A percentile compares a stretch with the other conserved stretches of the same genome.
Evolutionary conservation across 1,140 invertebrate genomes (phyloP).

Genomic region (Ceratina australensis): DNA sequence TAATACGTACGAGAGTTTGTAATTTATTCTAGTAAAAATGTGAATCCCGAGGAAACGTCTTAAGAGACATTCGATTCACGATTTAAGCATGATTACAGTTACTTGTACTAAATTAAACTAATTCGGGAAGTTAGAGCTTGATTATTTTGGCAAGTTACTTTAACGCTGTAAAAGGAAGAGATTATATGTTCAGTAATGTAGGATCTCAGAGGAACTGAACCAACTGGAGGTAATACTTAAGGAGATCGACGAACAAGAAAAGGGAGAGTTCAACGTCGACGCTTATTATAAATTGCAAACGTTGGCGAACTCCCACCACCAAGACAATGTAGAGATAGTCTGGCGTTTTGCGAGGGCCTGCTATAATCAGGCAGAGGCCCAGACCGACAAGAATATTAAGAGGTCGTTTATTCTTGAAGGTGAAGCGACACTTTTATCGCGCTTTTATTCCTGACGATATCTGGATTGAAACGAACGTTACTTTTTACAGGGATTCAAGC

Average conservation of each 20-base stretch:
- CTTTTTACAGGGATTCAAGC: constrained; percentile 80
- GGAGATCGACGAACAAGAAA: constrained; percentile 62
- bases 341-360: constrained; percentile 87
- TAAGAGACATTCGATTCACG: constrained; percentile 20
- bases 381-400: constrained; percentile 78
- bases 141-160: constrained; percentile 28
- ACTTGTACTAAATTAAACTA: constrained; percentile 12
- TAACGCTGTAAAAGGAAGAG: constrained; percentile 70
- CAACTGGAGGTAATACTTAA: constrained; percentile 62
- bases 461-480: too few relatives aligned
- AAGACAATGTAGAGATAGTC: constrained; percentile 80
- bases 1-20: constrained; percentile 26
- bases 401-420: constrained; percentile 82
- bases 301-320: constrained; percentile 73
- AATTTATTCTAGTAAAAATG: constrained; percentile 43
- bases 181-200: constrained; percentile 77
- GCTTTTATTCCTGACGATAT: background rate
- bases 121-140: constrained; percentile 27
- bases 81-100: constrained; percentile 17
- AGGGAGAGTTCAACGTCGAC: constrained; percentile 55
- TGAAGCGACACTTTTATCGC: constrained; percentile 58
- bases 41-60: constrained; percentile 21
- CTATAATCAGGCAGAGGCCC: constrained; percentile 79
- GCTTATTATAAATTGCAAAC: constrained; percentile 71
- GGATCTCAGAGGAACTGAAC: constrained; percentile 70